Evolutionary conservation across 2,797 vertebrate species (phyloP).

Genomic region (Benthosema pterotum): DNA sequence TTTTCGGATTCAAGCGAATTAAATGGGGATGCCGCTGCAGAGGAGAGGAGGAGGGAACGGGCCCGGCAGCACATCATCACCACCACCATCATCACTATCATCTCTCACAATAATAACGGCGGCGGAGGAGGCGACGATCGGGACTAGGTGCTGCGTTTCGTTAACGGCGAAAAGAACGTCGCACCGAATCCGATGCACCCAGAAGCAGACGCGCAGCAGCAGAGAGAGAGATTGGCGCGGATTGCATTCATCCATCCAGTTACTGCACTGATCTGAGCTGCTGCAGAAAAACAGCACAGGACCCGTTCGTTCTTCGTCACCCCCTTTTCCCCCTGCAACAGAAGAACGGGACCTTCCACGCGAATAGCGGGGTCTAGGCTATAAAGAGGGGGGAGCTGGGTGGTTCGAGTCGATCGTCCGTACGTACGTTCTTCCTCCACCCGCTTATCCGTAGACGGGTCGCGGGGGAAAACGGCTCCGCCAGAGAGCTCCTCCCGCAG

Average conservation of each 20-base stretch:
- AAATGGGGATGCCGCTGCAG: slow-evolving; percentile 24
- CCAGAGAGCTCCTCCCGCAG: too few species aligned
- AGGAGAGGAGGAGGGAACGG: slow-evolving; percentile 14
- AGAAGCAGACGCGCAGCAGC: slow-evolving; percentile 5
- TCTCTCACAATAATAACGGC: slow-evolving; percentile 16
- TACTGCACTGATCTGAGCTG: background rate
- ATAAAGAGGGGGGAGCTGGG: too few species aligned
- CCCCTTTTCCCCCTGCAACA: too few species aligned
- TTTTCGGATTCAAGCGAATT: background rate
- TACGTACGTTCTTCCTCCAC: too few species aligned
- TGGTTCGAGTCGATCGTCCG: too few species aligned
- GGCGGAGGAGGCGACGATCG: slow-evolving; percentile 7
- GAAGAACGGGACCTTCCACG: background rate
- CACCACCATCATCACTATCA: background rate
- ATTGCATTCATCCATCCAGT: slow-evolving; percentile 19
- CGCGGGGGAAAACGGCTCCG: too few species aligned
- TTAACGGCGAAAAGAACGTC: slow-evolving; percentile 25
- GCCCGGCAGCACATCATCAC: too few species aligned
- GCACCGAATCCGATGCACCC: slow-evolving; percentile 53
- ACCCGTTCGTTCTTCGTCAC: too few species aligned
- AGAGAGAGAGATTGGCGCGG: slow-evolving; percentile 17
- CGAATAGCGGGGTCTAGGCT: background rate
- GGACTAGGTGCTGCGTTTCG: too few species aligned
- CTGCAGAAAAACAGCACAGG: slow-evolving; percentile 3
- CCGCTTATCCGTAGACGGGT: too few species aligned